Evolutionary conservation across 2,113 vertebrate genomes (phyloP), one percentile per base, ranked within the genome.

Genomic region (Pteruthius melanotis): DNA sequence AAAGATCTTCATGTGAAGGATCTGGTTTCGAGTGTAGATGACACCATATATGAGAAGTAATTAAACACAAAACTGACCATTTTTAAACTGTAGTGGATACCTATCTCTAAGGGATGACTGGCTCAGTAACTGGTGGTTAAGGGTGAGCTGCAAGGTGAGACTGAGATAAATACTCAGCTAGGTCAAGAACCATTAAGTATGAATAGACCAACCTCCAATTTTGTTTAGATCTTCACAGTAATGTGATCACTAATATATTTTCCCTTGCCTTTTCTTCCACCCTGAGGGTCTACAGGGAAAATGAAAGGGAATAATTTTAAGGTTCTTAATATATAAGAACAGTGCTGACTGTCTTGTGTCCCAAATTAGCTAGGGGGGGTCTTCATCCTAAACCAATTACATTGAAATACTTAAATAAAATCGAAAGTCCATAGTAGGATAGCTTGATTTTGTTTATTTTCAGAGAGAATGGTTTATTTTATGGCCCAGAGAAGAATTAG

Each of bases 271-370:
- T 31, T 63, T 68, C 64, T 52, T 56, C 28, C 21, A 76, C 19
- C 8, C 17, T 31, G 28, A 44, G 27, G 22, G 84, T 27, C 60
- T 68, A 90, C 12, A 52, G 31, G 33, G 39, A 76, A 93, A 39
- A 66, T 33, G 30, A 39, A n/a, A 18, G 35, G 49, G 28, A 95
- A 81, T 68, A 91, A 42, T 28, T 56, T 37, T 56, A 57, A 69
- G 31, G 19, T 11, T 86, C 83, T 93, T 94, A 92, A 97, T 89
- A 91, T 95, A 87, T 57, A 77, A 95, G 45, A 94, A 95, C 54
- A 79, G 77, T 30, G 93, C 37, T 15, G 52, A 88, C 85, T 82
- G 26, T 95, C 87, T 90, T 94, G 93, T 69, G 59, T 76, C 83
- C 97, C 54, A 93, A 94, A 94, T 81, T 90, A 94, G 56, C 70